Evolutionary conservation across 2,113 vertebrate species (phyloP), one percentile per base, ranked within the genome.

Genomic region (Corythornis cristatus): DNA sequence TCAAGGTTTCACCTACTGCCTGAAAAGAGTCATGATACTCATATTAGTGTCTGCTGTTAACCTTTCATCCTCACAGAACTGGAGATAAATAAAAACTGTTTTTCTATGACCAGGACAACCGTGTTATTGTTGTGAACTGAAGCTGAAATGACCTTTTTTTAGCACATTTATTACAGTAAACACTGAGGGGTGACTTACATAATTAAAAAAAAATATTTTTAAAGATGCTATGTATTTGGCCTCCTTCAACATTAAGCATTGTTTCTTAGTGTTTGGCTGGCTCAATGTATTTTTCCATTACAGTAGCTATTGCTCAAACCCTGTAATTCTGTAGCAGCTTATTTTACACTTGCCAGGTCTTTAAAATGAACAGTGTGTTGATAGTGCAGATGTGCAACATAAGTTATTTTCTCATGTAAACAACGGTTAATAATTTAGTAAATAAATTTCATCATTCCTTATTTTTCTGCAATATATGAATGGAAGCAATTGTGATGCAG

Each of bases 1-100:
- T 98, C 98, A 98, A 98, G 97, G 98, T 98, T 97, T 98, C 98
- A 98, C 98, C 98, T 98, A 98, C 98, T 98, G 98, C 98, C 98
- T 98, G 98, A 98, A 98, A 98, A 98, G 93, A 98, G 98, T 97
- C 96, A 98, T 97, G 98, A 98, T 91, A 98, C 96, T 97, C 17
- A 15, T 77, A 97, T 98, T 98, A 98, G 98, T 97, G 96, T 91
- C 93, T 86, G 80, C 92, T 90, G 91, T 90, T 88, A 96, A 80
- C 57, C 75, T 93, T 74, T 78, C 64, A 16, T 75, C 37, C 37
- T 37, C 37, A 23, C 23, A 6, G 2, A 65, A 64, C 0, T 75
- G 23, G 12, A 80, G 43, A 66, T 31, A n/a, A 82, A 51, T 76
- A 46, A 76, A 53, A 25, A 0, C 3, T 20, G 3, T 13, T 91